Conservation (phyloP, 2,797 vertebrate genomes). For the Ptychadena robeensis region DNA sequence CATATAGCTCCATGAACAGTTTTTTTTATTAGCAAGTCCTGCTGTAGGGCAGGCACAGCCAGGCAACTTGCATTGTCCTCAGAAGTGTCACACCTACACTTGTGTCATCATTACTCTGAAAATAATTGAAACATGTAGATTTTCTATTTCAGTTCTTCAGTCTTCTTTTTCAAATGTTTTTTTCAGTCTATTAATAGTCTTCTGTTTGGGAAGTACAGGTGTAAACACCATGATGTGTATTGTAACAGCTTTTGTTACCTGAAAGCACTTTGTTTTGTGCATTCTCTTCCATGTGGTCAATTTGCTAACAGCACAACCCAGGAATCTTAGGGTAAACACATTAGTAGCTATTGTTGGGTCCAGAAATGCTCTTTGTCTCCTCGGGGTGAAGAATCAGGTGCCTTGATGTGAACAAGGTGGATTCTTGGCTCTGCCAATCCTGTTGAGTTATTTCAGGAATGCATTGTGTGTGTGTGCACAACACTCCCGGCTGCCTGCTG, state of each 20-base stretch:
- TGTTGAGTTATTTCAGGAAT: slow-evolving; percentile 51
- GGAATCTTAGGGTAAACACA: not conserved
- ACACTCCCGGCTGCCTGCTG: slow-evolving; percentile 21
- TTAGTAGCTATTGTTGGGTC: not conserved
- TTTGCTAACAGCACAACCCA: not conserved
- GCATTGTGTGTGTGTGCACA: slow-evolving; percentile 52
- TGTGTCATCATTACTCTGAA: not conserved
- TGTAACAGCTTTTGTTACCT: not conserved
- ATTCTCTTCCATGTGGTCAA: not conserved
- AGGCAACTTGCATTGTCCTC: not conserved
- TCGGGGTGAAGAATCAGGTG: slow-evolving; percentile 31
- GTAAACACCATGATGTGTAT: not conserved
- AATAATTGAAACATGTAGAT: too few species aligned
- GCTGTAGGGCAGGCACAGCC: not conserved
- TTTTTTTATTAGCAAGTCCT: too few species aligned
- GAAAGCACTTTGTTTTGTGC: not conserved
- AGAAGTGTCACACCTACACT: not conserved
- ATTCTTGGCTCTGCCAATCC: slow-evolving; percentile 39
- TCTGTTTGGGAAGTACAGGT: not conserved
- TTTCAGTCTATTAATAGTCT: not conserved
- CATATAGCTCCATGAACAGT: too few species aligned
- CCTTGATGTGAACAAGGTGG: slow-evolving; percentile 42
- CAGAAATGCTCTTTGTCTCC: slow-evolving; percentile 5
- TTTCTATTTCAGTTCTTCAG: too few species aligned
- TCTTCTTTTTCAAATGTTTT: too few species aligned